Evolutionary conservation across 2,113 vertebrate species (phyloP).

Genomic region (Anhinga rufa): DNA sequence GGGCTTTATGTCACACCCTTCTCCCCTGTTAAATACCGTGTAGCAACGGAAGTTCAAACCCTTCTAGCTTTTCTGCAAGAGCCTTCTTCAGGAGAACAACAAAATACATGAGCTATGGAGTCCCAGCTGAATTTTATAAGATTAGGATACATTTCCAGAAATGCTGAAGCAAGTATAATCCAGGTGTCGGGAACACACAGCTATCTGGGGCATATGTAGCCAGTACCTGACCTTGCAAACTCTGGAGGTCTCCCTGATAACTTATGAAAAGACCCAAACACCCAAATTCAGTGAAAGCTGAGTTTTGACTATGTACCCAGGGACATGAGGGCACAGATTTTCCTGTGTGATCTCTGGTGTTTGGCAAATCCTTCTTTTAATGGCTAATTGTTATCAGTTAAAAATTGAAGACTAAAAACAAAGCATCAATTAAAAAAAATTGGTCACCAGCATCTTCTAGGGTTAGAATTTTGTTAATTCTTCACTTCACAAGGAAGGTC

Average conservation of each 20-base stretch:
- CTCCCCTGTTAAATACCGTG: neutral
- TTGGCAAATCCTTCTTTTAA: neutral
- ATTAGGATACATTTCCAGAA: neutral
- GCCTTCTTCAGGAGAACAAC: neutral
- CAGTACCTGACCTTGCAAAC: neutral
- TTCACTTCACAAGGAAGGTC: neutral
- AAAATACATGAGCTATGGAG: neutral
- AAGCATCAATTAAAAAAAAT: neutral
- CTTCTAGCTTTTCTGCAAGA: neutral
- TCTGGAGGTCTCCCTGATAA: neutral
- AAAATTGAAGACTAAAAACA: neutral
- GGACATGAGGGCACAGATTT: neutral
- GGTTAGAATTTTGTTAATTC: neutral
- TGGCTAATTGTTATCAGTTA: neutral
- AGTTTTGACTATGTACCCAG: neutral
- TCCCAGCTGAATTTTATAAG: neutral
- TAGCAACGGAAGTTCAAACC: neutral
- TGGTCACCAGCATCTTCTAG: neutral
- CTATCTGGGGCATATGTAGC: neutral
- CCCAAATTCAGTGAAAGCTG: neutral
- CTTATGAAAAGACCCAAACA: neutral
- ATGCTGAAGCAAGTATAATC: neutral
- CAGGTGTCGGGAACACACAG: neutral
- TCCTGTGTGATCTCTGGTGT: neutral
- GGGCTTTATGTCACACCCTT: neutral